These are phyloP conservation scores for Asteroscopus sphinx DNA, from an alignment of 2,888 invertebrate species.

Conservation along the genomic window DNA sequence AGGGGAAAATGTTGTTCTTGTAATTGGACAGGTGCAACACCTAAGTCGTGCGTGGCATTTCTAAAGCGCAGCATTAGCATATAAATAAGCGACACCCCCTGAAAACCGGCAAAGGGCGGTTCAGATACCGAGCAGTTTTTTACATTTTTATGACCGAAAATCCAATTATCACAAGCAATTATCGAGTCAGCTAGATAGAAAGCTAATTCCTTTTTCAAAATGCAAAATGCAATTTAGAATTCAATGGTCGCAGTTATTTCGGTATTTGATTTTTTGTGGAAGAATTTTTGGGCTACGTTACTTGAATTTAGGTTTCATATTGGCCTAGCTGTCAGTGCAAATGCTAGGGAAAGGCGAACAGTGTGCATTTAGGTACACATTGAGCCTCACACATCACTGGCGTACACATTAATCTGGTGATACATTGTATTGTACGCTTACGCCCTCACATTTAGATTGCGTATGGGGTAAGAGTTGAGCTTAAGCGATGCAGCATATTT, in stretches of 20 bases:
- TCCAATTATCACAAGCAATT: constrained; percentile 87
- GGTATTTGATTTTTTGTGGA: constrained; percentile 52
- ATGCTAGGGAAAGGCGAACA: constrained; percentile 38
- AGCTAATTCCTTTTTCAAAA: constrained; percentile 74
- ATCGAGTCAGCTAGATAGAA: constrained; percentile 82
- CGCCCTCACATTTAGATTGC: constrained; percentile 73
- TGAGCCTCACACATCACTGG: constrained; percentile 74
- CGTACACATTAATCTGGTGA: constrained; percentile 84
- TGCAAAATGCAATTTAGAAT: constrained; percentile 70
- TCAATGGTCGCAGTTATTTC: constrained; percentile 61
- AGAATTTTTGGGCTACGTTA: constrained; percentile 31
- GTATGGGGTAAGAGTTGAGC: constrained; percentile 56
- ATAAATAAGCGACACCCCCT: constrained; percentile 85
- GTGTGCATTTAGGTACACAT: constrained; percentile 58
- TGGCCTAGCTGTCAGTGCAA: constrained; percentile 8
- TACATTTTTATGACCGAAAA: constrained; percentile 85
- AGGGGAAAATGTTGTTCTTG: constrained; percentile 84
- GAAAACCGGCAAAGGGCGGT: constrained; percentile 75
- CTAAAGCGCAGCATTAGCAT: constrained; percentile 83
- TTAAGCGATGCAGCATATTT: constrained; percentile 24
- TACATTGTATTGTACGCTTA: constrained; percentile 81
- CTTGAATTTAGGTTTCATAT: constrained; percentile 34
- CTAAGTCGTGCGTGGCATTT: constrained; percentile 85
- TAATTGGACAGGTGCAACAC: constrained; percentile 86
- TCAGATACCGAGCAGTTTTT: constrained; percentile 70